Evolutionary conservation across 92 coral and sea anemone species (phyloP), one percentile per base, ranked within the genome.

Genomic region (Galaxea fascicularis): DNA sequence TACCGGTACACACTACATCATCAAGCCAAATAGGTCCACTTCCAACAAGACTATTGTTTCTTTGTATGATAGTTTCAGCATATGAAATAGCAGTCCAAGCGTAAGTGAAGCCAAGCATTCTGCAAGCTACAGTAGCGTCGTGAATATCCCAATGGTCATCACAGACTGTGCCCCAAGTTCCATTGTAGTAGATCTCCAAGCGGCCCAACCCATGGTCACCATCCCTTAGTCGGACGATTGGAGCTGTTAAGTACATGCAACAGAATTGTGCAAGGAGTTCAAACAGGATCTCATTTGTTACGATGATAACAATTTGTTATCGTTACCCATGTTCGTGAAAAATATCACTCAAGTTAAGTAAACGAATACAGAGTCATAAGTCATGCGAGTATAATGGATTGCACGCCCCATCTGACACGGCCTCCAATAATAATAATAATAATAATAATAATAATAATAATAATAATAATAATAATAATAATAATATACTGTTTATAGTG

Each of bases 91-190:
- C 25, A 15, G 80, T 58, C 87, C 87, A 83, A 1, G 87, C 87
- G 21, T 73, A 73, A 28, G 17, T 20, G 63, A 83, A 83, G 63
- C 80, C 80, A 24, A 83, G 87, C 80, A 74, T 74, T 66, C 87
- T 73, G 25, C 87, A 83, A 71, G 73, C 87, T 3, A 83, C 87
- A 59, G 71, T 29, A 12, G 87, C 51, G 13, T 83, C 80, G 0
- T 83, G 26, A 28, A 83, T 71, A 46, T 73, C 87, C 87, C 87
- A 83, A 29, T 39, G 54, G 57, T 83, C 87, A 47, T 83, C 87
- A 62, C 87, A 83, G 25, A 83, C 84, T 41, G 94, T 87, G 25
- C 94, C 94, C 94, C 94, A 91, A 6, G 74, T 77, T 28, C 91
- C 94, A 73, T 91, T 83, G 63, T 87, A 21, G 30, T 60, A 73